phyloP scores from a whole-genome alignment of 2,113 vertebrate genomes.

The Pogonocichla stellata region DNA sequence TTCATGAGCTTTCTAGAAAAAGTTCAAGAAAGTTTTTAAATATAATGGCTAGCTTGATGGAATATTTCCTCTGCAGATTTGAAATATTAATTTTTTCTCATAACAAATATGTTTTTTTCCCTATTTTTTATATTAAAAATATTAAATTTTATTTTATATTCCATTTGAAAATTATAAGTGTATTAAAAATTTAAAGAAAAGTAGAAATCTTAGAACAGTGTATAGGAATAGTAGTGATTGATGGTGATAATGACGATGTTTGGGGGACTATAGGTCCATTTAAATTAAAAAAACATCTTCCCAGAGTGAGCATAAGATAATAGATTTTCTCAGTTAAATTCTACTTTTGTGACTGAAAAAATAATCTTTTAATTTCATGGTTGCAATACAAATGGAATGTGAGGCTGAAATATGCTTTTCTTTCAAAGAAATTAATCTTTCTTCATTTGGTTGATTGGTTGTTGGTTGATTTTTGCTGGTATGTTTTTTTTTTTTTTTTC shows the following conservation, averaged over 20 bases:
- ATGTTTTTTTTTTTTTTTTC: neutral
- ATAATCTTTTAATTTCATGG: neutral
- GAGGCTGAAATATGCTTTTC: neutral
- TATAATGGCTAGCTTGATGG: neutral
- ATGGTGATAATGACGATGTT: neutral
- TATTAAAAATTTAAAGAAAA: neutral
- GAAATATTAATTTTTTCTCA: neutral
- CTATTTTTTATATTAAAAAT: neutral
- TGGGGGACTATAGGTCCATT: neutral
- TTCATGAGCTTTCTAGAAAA: neutral
- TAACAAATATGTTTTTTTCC: rapidly evolving
- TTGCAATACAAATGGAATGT: neutral
- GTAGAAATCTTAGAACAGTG: neutral
- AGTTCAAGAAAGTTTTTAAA: neutral
- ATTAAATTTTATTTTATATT: neutral
- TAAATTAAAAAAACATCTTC: neutral
- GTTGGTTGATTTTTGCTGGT: neutral
- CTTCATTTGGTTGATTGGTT: neutral
- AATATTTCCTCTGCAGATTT: neutral
- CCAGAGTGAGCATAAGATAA: neutral
- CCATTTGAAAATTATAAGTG: neutral
- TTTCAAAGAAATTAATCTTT: neutral
- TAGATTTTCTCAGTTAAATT: neutral
- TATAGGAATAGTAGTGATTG: neutral
- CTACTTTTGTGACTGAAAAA: neutral